Conservation (phyloP, 2,888 invertebrate species). For the Sinopyrophorus schimmeli region DNA sequence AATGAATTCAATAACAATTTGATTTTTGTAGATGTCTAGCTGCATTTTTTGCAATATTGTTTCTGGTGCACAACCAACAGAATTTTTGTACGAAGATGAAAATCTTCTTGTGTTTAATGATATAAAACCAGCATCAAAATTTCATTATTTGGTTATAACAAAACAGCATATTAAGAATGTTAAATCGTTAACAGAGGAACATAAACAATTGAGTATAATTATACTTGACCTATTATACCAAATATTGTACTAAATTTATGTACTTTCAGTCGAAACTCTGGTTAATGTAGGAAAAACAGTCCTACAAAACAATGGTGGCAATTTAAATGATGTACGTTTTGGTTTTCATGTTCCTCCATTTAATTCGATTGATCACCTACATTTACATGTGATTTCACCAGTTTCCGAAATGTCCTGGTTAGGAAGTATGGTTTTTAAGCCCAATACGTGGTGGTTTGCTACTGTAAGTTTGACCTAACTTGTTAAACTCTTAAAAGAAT, state of each 20-base stretch:
- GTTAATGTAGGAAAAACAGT: constrained; percentile 60
- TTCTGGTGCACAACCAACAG: constrained; percentile 62
- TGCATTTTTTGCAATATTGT: constrained; percentile 80
- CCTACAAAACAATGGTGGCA: constrained; percentile 57
- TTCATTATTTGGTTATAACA: constrained; percentile 79
- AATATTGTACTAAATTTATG: neutral
- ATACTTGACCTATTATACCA: constrained; percentile 4
- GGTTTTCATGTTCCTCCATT: constrained; percentile 96
- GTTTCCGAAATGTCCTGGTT: constrained; percentile 72
- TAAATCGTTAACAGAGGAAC: constrained; percentile 65
- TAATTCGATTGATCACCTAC: constrained; percentile 78
- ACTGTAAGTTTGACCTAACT: constrained; percentile 62
- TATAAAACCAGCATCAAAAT: constrained; percentile 76
- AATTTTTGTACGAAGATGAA: constrained; percentile 72
- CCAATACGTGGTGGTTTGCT: constrained; percentile 81
- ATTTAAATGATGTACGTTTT: constrained; percentile 56
- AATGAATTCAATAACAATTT: too few relatives aligned
- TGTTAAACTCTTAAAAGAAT: neutral
- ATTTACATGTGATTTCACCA: constrained; percentile 85
- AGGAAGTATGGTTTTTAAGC: constrained; percentile 67
- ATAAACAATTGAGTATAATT: constrained; percentile 70
- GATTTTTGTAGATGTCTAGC: too few relatives aligned
- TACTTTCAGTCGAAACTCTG: constrained; percentile 69
- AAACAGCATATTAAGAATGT: constrained; percentile 77
- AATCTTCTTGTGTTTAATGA: constrained; percentile 80